These are phyloP conservation scores for Lithophane semibrunnea DNA, from an alignment of 2,888 invertebrate genomes.

Conservation along the genomic window DNA sequence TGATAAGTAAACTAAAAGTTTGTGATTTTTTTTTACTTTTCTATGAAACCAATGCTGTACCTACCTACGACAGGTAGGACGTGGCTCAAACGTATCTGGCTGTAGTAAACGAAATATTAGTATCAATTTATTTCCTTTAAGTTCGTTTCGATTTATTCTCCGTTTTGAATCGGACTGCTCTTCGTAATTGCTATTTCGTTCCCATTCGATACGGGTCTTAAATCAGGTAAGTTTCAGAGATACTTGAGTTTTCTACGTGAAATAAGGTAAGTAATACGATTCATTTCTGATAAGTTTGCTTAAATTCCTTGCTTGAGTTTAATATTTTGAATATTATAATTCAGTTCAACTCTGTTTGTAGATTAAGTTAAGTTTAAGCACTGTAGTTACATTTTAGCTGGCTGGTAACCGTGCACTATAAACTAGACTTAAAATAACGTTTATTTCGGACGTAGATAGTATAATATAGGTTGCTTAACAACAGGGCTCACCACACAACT, in stretches of 20 bases:
- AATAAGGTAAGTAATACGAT: background rate
- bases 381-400: conserved; percentile 13
- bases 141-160: background rate
- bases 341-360: conserved; percentile 2
- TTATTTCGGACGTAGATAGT: background rate
- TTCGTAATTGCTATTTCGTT: conserved; percentile 29
- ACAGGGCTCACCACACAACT: too few relatives aligned
- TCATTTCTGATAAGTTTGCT: background rate
- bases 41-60: too few relatives aligned
- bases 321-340: background rate
- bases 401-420: conserved; percentile 10
- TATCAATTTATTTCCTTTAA: conserved; percentile 23
- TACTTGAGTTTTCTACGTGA: background rate
- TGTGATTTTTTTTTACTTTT: background rate
- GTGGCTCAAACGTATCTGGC: background rate
- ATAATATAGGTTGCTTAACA: too few relatives aligned
- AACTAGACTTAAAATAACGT: background rate
- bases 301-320: conserved; percentile 2
- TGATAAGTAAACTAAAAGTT: too few relatives aligned
- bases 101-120: conserved; percentile 6
- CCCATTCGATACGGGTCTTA: conserved; percentile 10
- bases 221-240: conserved; percentile 5
- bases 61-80: background rate
- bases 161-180: conserved; percentile 28
- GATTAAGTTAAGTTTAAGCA: conserved; percentile 15